These are phyloP conservation scores for Amazona guildingii DNA, from an alignment of 2,113 vertebrate species.

Conservation along the genomic window DNA sequence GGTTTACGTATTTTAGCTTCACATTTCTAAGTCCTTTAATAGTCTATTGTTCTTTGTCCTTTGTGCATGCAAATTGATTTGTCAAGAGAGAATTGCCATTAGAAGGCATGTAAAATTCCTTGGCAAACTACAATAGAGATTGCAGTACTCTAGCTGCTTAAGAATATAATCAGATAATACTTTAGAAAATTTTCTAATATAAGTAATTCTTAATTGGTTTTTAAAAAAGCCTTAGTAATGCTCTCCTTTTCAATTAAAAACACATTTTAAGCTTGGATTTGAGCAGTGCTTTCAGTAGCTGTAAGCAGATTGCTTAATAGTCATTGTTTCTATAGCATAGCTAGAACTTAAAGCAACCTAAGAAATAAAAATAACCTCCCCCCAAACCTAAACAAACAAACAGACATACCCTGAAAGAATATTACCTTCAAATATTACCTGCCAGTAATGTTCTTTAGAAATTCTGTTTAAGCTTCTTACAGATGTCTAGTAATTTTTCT, in stretches of 20 bases:
- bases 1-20: neutral
- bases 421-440: neutral
- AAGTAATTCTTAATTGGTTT: neutral
- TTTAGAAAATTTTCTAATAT: neutral
- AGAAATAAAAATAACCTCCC: neutral
- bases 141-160: neutral
- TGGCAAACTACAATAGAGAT: neutral
- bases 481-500: neutral
- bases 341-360: neutral
- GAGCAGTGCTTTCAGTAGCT: neutral
- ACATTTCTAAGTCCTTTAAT: neutral
- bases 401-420: neutral
- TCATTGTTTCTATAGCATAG: neutral
- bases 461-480: neutral
- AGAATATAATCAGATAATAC: neutral
- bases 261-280: neutral
- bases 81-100: neutral
- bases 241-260: neutral
- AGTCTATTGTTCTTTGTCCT: neutral
- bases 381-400: neutral
- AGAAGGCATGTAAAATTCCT: neutral
- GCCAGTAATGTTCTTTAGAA: neutral
- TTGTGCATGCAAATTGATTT: neutral
- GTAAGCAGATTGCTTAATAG: neutral
- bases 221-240: neutral